These are phyloP conservation scores for Hippolais icterina DNA, from an alignment of 2,113 vertebrate genomes.

Conservation along the genomic window DNA sequence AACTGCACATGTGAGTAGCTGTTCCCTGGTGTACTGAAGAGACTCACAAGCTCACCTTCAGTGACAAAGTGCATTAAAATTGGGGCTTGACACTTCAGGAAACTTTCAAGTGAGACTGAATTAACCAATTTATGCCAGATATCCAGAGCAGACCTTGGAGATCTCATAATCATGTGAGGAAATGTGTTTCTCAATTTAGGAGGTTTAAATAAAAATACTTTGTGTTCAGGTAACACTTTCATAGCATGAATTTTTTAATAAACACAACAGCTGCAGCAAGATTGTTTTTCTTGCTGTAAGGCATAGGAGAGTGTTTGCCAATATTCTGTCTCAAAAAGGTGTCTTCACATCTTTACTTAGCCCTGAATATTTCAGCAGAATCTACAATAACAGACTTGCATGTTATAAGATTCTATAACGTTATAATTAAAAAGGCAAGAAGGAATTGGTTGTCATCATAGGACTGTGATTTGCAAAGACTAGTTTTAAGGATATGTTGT, in stretches of 20 bases:
- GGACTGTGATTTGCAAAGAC: not conserved
- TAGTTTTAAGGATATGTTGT: not conserved
- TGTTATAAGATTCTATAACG: constrained; percentile 43
- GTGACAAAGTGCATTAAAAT: not conserved
- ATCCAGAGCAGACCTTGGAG: not conserved
- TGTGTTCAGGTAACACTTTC: constrained; percentile 55
- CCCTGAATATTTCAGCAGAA: constrained; percentile 83
- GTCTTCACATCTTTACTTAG: constrained; percentile 79
- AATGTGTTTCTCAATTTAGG: not conserved
- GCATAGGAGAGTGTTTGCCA: constrained; percentile 73
- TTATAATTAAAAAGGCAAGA: constrained; percentile 57
- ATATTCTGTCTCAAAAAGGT: constrained; percentile 79
- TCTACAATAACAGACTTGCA: constrained; percentile 71
- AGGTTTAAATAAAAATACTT: constrained; percentile 31
- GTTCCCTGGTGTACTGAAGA: not conserved
- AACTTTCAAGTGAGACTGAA: not conserved
- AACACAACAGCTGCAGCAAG: constrained; percentile 72
- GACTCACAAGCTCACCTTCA: not conserved
- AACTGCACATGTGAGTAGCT: not conserved
- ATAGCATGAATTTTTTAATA: constrained; percentile 53
- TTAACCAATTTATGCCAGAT: not conserved
- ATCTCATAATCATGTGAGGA: not conserved
- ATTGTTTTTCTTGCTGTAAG: constrained; percentile 67
- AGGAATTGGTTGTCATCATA: constrained; percentile 27
- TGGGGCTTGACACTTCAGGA: not conserved